A percentile compares a stretch with the other conserved stretches of the same genome.
Evolutionary conservation across 1,140 invertebrate genomes (phyloP).

Genomic region (Manduca sexta): DNA sequence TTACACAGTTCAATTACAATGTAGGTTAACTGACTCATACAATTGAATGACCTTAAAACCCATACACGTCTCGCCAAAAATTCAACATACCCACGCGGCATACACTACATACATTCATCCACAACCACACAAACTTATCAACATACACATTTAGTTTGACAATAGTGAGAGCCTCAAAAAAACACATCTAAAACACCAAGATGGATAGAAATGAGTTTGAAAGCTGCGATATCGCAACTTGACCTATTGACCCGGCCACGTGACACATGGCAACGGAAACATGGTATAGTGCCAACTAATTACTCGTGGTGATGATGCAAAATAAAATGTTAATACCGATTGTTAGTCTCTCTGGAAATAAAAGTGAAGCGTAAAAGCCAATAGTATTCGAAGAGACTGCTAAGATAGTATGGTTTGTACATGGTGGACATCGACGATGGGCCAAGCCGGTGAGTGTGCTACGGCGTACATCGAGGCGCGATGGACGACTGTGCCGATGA

Average conservation of each 20-base stretch:
- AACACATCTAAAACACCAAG: not conserved
- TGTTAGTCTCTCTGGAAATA: slow-evolving; percentile 62
- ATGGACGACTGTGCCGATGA: slow-evolving; percentile 54
- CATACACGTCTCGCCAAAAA: too few relatives aligned
- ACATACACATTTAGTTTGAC: not conserved
- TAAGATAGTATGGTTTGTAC: slow-evolving; percentile 34
- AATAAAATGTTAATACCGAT: slow-evolving; percentile 53
- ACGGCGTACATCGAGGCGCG: slow-evolving; percentile 60
- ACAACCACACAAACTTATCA: too few relatives aligned
- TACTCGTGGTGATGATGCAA: slow-evolving; percentile 26
- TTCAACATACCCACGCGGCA: too few relatives aligned
- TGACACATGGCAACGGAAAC: too few relatives aligned
- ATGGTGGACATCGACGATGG: slow-evolving; percentile 65
- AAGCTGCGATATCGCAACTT: not conserved
- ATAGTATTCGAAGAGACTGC: slow-evolving; percentile 38
- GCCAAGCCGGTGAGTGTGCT: slow-evolving; percentile 64
- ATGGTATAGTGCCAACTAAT: too few relatives aligned
- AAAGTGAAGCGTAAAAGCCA: slow-evolving; percentile 60
- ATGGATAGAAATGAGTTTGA: not conserved
- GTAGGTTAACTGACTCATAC: too few relatives aligned
- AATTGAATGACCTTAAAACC: too few relatives aligned
- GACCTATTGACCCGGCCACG: too few relatives aligned
- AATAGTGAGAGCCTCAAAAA: not conserved
- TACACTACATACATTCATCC: too few relatives aligned
- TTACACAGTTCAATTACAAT: too few relatives aligned